These are phyloP conservation scores for Phenganax subtilis DNA, from an alignment of 92 coral and sea anemone species.

Conservation along the genomic window DNA sequence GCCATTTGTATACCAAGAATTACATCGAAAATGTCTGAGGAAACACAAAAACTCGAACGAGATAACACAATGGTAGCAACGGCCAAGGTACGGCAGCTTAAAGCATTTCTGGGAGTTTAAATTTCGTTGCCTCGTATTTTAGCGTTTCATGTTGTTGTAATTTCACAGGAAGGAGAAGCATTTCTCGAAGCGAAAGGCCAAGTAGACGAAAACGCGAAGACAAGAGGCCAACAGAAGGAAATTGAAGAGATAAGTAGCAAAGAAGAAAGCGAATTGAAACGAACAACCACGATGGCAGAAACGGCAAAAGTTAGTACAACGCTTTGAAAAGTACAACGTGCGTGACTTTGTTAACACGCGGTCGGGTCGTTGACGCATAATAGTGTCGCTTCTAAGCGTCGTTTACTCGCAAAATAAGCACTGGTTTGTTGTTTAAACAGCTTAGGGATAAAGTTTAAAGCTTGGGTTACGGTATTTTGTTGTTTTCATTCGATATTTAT, in stretches of 20 bases:
- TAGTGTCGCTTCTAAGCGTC: too few species aligned
- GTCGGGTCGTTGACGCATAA: too few species aligned
- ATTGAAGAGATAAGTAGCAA: conserved; percentile 52
- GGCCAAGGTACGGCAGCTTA: conserved; percentile 67
- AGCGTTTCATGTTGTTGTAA: conserved; percentile 5
- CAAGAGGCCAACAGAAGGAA: conserved; percentile 74
- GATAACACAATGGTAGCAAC: conserved; percentile 85
- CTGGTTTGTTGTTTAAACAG: too few species aligned
- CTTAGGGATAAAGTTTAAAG: too few species aligned
- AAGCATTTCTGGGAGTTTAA: conserved; percentile 1
- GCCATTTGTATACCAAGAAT: neutral
- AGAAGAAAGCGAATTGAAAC: conserved; percentile 38
- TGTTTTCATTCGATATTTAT: too few species aligned
- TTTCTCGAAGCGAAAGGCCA: conserved; percentile 73
- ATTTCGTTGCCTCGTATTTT: neutral
- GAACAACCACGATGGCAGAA: conserved; percentile 80
- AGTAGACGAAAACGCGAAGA: conserved; percentile 73
- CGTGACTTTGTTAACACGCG: neutral
- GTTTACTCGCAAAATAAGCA: too few species aligned
- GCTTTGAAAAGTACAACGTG: neutral
- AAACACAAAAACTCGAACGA: conserved; percentile 72
- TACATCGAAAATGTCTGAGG: conserved; percentile 70
- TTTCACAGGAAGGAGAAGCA: conserved; percentile 85
- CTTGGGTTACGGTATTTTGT: too few species aligned
- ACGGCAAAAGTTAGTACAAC: conserved; percentile 66